phyloP scores from a whole-genome alignment of 2,797 vertebrate species.

The Brachyalestes nurse region DNA sequence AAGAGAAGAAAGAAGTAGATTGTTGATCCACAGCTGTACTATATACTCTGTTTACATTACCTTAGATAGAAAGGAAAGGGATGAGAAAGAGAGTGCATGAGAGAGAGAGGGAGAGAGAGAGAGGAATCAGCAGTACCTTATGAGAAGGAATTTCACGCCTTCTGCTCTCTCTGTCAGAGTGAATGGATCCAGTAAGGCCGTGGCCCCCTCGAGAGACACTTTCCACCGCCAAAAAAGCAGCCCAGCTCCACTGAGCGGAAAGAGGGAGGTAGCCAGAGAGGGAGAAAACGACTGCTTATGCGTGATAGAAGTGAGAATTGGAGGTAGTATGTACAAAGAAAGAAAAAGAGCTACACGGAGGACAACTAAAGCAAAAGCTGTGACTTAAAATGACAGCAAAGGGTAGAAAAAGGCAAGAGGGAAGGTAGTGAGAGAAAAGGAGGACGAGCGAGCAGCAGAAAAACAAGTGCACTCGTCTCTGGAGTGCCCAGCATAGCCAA shows the following conservation, averaged over 20 bases:
- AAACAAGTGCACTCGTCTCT: neutral
- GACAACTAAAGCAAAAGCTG: neutral
- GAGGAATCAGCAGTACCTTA: constrained; percentile 61
- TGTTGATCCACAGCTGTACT: constrained; percentile 37
- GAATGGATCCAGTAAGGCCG: neutral
- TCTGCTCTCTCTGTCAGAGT: constrained; percentile 60
- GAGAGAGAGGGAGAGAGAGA: constrained; percentile 59
- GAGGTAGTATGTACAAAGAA: constrained; percentile 32
- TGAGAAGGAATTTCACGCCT: constrained; percentile 74
- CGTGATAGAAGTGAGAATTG: constrained; percentile 56
- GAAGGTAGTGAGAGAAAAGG: constrained; percentile 32
- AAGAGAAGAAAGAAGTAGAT: neutral
- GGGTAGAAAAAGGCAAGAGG: too few relatives aligned
- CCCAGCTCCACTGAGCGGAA: neutral
- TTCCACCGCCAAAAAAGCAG: neutral
- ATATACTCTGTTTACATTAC: constrained; percentile 56
- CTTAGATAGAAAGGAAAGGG: neutral
- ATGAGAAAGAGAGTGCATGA: constrained; percentile 54
- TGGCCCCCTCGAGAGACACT: neutral
- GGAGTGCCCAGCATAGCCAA: neutral
- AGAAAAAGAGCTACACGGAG: neutral
- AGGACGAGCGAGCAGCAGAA: constrained; percentile 42
- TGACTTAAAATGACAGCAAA: neutral
- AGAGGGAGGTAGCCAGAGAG: neutral
- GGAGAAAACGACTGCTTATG: constrained; percentile 16